These are phyloP conservation scores for Protobothrops flavoviridis DNA, from an alignment of 2,113 vertebrate species.

Conservation along the genomic window DNA sequence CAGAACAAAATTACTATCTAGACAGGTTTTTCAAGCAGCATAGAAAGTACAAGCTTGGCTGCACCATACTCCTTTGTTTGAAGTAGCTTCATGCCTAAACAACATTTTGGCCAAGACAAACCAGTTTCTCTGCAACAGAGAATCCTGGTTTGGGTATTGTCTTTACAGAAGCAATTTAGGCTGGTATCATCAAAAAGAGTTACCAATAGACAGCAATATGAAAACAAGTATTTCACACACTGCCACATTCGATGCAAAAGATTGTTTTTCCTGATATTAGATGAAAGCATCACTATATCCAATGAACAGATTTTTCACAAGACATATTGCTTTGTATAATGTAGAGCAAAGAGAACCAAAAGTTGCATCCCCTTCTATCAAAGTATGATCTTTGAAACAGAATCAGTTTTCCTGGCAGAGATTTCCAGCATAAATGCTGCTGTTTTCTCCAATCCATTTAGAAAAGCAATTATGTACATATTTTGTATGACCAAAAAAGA, in stretches of 20 bases:
- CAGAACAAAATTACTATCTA: slow-evolving; percentile 23
- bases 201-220: not conserved
- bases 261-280: not conserved
- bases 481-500: not conserved
- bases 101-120: not conserved
- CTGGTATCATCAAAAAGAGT: not conserved
- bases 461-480: not conserved
- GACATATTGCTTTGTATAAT: slow-evolving; percentile 9
- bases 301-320: not conserved
- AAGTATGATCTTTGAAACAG: not conserved
- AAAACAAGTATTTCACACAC: not conserved
- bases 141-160: not conserved
- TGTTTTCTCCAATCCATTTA: not conserved
- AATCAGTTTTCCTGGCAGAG: not conserved
- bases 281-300: not conserved
- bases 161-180: not conserved
- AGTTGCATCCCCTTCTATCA: not conserved
- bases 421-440: not conserved
- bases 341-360: slow-evolving; percentile 15
- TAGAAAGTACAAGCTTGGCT: slow-evolving; percentile 48
- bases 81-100: not conserved
- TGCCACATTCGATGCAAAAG: not conserved
- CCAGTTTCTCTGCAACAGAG: not conserved
- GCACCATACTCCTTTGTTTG: slow-evolving; percentile 22
- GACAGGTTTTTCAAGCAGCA: slow-evolving; percentile 67